phyloP scores from a whole-genome alignment of 2,888 invertebrate genomes.

The Meloe dianella region DNA sequence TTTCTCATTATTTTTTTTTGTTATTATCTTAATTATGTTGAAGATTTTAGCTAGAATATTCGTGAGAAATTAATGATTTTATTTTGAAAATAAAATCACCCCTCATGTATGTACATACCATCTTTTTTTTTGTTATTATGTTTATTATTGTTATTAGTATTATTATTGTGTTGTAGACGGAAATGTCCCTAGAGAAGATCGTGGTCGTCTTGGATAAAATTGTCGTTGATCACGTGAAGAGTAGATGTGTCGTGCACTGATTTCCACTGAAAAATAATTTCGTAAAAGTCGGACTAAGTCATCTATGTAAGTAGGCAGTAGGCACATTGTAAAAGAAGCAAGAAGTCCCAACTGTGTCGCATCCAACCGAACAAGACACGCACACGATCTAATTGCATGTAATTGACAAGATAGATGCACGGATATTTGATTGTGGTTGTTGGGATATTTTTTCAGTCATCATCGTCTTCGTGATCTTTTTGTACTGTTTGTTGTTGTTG shows the following conservation, averaged over 20 bases:
- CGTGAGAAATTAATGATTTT: neutral
- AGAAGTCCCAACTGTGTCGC: conserved; percentile 16
- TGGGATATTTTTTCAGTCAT: neutral
- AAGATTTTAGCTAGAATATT: neutral
- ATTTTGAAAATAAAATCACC: neutral
- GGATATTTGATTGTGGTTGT: conserved; percentile 28
- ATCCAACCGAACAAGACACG: conserved; percentile 41
- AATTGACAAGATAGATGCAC: conserved; percentile 52
- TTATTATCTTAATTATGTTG: neutral
- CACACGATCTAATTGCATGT: conserved; percentile 53
- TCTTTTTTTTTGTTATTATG: neutral
- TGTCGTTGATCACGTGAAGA: conserved; percentile 25
- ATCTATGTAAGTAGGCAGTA: conserved; percentile 16
- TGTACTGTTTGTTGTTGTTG: neutral
- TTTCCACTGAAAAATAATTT: conserved; percentile 23
- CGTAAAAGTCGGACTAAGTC: conserved; percentile 16
- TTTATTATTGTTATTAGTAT: neutral
- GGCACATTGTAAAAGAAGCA: conserved; percentile 25
- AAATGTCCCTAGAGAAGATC: neutral
- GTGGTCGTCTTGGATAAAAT: conserved; percentile 19
- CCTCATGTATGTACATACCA: neutral
- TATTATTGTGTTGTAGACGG: neutral
- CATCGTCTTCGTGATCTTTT: neutral
- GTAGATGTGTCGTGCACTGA: conserved; percentile 28
- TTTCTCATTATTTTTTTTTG: conserved; percentile 1